A percentile compares a stretch with the other conserved stretches of the same genome.
Evolutionary conservation across 2,113 vertebrate species (phyloP).

Genomic region (Hyla sarda): DNA sequence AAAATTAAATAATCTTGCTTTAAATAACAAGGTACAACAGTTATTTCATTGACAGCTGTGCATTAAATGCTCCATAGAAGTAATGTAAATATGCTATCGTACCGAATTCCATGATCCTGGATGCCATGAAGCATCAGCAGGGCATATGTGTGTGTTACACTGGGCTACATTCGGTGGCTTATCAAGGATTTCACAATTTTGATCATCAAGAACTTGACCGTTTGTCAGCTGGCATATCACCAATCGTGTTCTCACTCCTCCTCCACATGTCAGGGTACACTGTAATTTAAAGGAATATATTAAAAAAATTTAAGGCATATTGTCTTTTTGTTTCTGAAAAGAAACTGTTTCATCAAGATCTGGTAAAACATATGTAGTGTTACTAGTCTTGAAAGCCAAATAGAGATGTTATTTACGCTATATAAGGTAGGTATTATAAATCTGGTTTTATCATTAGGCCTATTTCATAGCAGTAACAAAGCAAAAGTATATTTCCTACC

Average conservation of each 20-base stretch:
- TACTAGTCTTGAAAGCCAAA: background rate
- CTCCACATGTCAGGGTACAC: slow-evolving; percentile 91
- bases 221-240: slow-evolving; percentile 90
- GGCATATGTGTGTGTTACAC: slow-evolving; percentile 87
- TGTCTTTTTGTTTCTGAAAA: no score
- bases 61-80: slow-evolving; percentile 37
- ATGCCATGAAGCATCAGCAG: slow-evolving; percentile 87
- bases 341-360: no score
- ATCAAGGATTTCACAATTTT: slow-evolving; percentile 88
- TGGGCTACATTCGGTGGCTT: slow-evolving; percentile 85
- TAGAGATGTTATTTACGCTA: background rate
- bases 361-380: no score
- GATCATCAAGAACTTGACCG: slow-evolving; percentile 84
- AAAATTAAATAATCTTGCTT: slow-evolving; percentile 48
- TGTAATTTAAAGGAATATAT: slow-evolving; percentile 65
- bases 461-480: no score
- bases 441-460: no score
- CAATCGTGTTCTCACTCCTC: slow-evolving; percentile 86
- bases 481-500: slow-evolving; percentile 72
- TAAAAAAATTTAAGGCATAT: no score
- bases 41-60: slow-evolving; percentile 52
- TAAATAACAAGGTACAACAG: slow-evolving; percentile 35
- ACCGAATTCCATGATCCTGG: slow-evolving; percentile 94
- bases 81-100: slow-evolving; percentile 80
- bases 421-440: no score